Conservation (phyloP, 2,797 vertebrate species). For the Parauchenoglanis punctatus region DNA sequence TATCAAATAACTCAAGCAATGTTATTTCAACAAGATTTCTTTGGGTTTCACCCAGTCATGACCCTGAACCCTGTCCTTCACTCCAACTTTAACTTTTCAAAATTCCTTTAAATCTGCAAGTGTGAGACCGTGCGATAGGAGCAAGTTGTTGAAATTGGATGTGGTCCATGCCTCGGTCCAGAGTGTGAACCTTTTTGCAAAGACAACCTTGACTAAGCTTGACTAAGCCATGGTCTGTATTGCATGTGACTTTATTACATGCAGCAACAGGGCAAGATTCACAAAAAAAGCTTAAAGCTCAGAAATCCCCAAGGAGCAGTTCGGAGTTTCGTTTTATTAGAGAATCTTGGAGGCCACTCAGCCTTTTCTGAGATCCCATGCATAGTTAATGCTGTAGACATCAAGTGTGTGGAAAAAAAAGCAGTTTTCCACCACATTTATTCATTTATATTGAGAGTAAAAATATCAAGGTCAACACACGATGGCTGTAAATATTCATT, state of each 20-base stretch:
- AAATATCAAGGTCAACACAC: conserved; percentile 79
- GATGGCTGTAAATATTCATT: conserved; percentile 68
- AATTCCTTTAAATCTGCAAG: conserved; percentile 13
- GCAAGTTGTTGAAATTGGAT: conserved; percentile 33
- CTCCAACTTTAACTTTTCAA: background rate
- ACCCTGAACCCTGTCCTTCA: conserved; percentile 16
- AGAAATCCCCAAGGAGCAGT: background rate
- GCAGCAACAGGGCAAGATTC: background rate
- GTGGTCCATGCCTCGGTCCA: conserved; percentile 17
- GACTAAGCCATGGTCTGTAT: conserved; percentile 36
- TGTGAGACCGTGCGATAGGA: background rate
- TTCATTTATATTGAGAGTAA: conserved; percentile 68
- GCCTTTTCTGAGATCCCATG: conserved; percentile 1
- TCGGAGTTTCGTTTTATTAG: conserved; percentile 1
- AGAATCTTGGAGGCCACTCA: background rate
- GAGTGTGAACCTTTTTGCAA: conserved; percentile 31
- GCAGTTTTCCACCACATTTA: conserved; percentile 64
- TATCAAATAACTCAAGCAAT: background rate
- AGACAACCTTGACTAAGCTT: conserved; percentile 21
- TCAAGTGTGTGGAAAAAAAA: conserved; percentile 49
- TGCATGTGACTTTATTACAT: conserved; percentile 27
- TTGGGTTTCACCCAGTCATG: background rate
- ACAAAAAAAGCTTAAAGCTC: background rate
- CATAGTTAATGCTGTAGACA: conserved; percentile 11
- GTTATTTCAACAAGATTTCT: background rate